Conservation (phyloP, 2,113 vertebrate species). For the Mixornis gularis region DNA sequence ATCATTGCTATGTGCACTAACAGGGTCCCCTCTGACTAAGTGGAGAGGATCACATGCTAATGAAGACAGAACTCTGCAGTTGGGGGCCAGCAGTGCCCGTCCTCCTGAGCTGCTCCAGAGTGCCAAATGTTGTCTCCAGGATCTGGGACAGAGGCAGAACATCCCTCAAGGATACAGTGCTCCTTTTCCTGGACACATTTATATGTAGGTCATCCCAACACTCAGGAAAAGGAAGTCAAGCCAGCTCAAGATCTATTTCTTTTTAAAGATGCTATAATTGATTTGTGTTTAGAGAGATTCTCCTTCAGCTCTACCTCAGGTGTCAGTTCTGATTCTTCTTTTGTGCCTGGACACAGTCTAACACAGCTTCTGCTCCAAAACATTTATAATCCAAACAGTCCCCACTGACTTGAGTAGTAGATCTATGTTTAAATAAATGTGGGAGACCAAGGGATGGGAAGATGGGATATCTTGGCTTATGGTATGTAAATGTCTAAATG, state of each 20-base stretch:
- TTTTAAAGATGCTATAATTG: background rate
- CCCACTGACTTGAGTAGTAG: background rate
- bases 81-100: background rate
- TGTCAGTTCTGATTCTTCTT: background rate
- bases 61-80: background rate
- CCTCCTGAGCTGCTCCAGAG: background rate
- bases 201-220: background rate
- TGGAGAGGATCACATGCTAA: background rate
- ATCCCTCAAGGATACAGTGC: background rate
- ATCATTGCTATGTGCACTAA: background rate
- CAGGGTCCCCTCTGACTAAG: background rate
- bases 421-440: background rate
- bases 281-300: background rate
- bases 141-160: background rate
- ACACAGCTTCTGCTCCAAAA: background rate
- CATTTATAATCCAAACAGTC: background rate
- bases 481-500: background rate
- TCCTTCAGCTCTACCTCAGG: background rate
- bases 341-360: background rate
- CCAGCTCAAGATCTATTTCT: background rate
- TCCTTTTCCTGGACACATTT: background rate
- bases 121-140: background rate
- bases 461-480: background rate
- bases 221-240: background rate
- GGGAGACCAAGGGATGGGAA: background rate